Base-by-base conservation (phyloP, 37 sponge, comb jelly and placozoan species). In the Diacarnus erythraeanus region DNA sequence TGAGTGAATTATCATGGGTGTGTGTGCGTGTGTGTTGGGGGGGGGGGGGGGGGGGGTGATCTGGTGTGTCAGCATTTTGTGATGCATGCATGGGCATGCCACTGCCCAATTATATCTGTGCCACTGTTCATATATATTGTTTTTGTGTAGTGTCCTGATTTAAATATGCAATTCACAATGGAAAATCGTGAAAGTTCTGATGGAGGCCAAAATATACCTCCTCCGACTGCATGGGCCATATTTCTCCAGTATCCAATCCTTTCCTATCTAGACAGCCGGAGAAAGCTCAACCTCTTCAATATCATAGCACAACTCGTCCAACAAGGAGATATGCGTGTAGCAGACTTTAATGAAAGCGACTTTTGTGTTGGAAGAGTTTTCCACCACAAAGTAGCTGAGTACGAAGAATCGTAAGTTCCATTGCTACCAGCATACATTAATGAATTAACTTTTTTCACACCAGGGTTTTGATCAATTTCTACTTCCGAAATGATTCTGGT, bases 161-260 rank as follows among this genome's bases (percentile, higher is more conserved):
- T n/a, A n/a, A n/a, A n/a, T n/a, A n/a, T n/a, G n/a, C n/a, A n/a
- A n/a, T n/a, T n/a, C n/a, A n/a, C n/a, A n/a, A n/a, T n/a, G n/a
- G n/a, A n/a, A n/a, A n/a, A n/a, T n/a, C n/a, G n/a, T n/a, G n/a
- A n/a, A n/a, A n/a, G n/a, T n/a, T n/a, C n/a, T n/a, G n/a, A n/a
- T n/a, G n/a, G n/a, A n/a, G n/a, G n/a, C n/a, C n/a, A n/a, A n/a
- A n/a, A n/a, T n/a, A n/a, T n/a, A n/a, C n/a, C n/a, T n/a, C n/a
- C n/a, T n/a, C n/a, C n/a, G n/a, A n/a, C n/a, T n/a, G n/a, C n/a
- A n/a, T 83, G 82, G 72, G 47, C 87, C 10, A 25, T 91, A 0
- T 82, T 57, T n/a, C n/a, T 91, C 37, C 91, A 91, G 64, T 81
- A 79, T 41, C 91, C 91, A 38, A 42, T 82, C 23, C 75, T 91